Conservation (phyloP, 2,888 invertebrate genomes). For the Atherix ibis region DNA sequence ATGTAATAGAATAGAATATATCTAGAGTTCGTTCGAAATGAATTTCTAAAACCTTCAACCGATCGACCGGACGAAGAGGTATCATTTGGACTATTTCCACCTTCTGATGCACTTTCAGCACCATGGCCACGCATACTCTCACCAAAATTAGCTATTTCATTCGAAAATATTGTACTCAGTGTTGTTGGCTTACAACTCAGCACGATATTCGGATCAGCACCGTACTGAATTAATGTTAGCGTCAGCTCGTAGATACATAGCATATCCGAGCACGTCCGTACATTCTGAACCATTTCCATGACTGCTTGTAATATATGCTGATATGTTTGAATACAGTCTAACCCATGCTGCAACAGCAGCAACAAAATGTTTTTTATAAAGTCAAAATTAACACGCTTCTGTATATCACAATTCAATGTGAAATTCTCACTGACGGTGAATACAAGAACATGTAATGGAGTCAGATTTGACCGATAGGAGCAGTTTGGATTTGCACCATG, state of each 20-base stretch:
- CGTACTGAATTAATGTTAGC: conserved; percentile 53
- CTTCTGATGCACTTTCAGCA: conserved; percentile 8
- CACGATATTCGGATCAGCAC: conserved; percentile 54
- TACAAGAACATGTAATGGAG: conserved; percentile 52
- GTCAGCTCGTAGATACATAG: conserved; percentile 53
- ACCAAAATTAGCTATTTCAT: conserved; percentile 30
- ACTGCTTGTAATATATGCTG: conserved; percentile 55
- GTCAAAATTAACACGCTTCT: conserved; percentile 50
- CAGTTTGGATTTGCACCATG: conserved; percentile 61
- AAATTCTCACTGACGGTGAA: conserved; percentile 57
- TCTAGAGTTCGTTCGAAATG: conserved; percentile 33
- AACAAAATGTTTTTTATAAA: conserved; percentile 53
- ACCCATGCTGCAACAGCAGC: conserved; percentile 46
- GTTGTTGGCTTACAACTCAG: conserved; percentile 33
- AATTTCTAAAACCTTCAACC: conserved; percentile 28
- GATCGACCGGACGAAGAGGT: conserved; percentile 12
- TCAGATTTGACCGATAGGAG: conserved; percentile 48
- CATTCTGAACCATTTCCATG: conserved; percentile 52
- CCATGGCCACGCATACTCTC: conserved; percentile 18
- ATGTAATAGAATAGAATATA: conserved; percentile 55
- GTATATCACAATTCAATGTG: conserved; percentile 47
- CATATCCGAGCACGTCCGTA: conserved; percentile 46
- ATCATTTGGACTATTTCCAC: conserved; percentile 11
- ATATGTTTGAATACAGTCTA: conserved; percentile 49
- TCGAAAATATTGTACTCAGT: conserved; percentile 30